Base-by-base conservation (phyloP, 1,140 invertebrate genomes). In the Aphelenchoides avenae region DNA sequence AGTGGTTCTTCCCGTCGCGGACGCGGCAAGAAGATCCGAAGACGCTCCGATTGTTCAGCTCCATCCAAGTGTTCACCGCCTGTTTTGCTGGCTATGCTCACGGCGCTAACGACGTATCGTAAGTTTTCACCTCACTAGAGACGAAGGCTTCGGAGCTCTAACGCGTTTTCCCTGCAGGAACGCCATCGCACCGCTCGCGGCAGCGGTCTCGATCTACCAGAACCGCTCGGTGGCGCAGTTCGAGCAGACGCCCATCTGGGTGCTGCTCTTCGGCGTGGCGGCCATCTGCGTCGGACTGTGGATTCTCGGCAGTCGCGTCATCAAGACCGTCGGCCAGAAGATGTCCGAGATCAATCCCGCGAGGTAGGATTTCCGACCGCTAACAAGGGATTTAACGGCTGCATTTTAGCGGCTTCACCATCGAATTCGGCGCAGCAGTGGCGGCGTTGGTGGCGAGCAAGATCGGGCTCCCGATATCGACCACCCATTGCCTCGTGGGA, bases 11-110 rank as follows among this genome's bases (percentile, higher is more conserved):
- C 15, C 61, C 61, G 3, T 27, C 36, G 18, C 57, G 43, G 36
- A 37, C 48, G 15, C 24, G 52, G 18, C 33, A 46, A 5, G 52
- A 64, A 20, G 61, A 64, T 42, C 24, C 18, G 15, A 42, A 43
- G 46, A 64, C 63, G 11, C 46, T 61, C 13, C 24, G 46, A n/a
- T n/a, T 71, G 7, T 71, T 81, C 56, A 77, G 73, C 36, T 80
- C 77, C 49, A 70, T 81, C 20, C 79, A 81, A 76, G 77, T 96
- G 31, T 80, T 98, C 24, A 97, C 92, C 0, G 93, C 93, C 1
- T 86, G 87, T 20, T 97, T 97, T 80, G 92, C 91, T 0, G 89
- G 91, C 57, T 97, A 97, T 79, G 93, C 92, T 31, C 93, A 97
- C 75, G 93, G 93, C 34, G 92, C 91, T 15, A 96, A 97, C 79